Evolutionary conservation across 2,113 vertebrate genomes (phyloP).

Genomic region (Lathamus discolor): DNA sequence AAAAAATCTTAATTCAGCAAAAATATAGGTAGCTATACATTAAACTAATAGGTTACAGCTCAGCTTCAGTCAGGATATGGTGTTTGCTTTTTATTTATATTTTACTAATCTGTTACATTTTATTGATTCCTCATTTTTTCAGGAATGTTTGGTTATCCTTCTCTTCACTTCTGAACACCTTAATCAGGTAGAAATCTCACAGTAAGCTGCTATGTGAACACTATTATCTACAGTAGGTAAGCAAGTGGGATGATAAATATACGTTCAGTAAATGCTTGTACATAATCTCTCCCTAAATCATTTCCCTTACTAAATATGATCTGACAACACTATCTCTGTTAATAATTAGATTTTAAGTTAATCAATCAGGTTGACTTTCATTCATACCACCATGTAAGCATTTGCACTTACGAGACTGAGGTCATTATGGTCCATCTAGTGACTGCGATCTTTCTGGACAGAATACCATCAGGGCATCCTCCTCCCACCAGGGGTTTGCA

Average conservation of each 20-base stretch:
- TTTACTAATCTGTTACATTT: not conserved
- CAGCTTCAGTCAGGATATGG: constrained; percentile 5
- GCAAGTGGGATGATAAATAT: constrained; percentile 21
- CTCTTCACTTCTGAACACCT: not conserved
- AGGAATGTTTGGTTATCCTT: not conserved
- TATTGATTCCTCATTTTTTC: constrained; percentile 36
- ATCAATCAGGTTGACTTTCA: not conserved
- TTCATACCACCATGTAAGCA: not conserved
- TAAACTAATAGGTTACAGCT: constrained; percentile 14
- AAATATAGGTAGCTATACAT: constrained; percentile 31
- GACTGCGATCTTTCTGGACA: not conserved
- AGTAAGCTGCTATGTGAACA: constrained; percentile 55
- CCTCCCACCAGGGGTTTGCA: not conserved
- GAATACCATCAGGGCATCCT: not conserved
- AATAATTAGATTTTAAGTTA: not conserved
- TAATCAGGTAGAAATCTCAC: constrained; percentile 50
- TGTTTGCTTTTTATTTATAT: not conserved
- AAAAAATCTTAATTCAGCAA: constrained; percentile 50
- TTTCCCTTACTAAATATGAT: not conserved
- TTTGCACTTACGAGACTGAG: not conserved
- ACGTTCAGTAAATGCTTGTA: constrained; percentile 44
- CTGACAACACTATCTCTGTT: not conserved
- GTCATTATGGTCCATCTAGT: rapidly evolving
- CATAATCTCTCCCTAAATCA: constrained; percentile 20
- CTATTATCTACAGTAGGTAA: constrained; percentile 63